Evolutionary conservation across 2,888 invertebrate species (phyloP).

Genomic region (Ornithoptera priamus): DNA sequence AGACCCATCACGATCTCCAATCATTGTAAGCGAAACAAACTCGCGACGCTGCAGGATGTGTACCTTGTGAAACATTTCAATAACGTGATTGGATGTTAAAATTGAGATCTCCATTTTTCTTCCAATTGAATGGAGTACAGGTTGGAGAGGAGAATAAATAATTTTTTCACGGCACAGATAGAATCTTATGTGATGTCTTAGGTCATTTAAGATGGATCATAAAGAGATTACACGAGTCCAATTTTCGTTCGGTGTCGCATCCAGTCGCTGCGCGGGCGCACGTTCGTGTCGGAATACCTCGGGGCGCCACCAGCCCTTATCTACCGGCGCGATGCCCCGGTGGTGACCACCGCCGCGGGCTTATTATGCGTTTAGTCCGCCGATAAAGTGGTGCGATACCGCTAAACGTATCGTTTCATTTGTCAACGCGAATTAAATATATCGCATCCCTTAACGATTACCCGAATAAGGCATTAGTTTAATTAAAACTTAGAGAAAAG

Average conservation of each 20-base stretch:
- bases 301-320: conserved; percentile 49
- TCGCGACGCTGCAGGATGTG: too few relatives aligned
- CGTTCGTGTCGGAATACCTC: conserved; percentile 35
- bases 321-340: conserved; percentile 38
- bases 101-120: too few relatives aligned
- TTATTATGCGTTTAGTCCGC: conserved; percentile 39
- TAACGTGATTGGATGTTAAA: too few relatives aligned
- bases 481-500: background rate
- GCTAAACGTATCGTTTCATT: conserved; percentile 31
- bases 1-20: too few relatives aligned
- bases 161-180: too few relatives aligned
- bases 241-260: conserved; percentile 25
- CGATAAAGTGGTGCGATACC: conserved; percentile 40
- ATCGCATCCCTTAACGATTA: background rate
- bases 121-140: too few relatives aligned
- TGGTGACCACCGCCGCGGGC: conserved; percentile 31
- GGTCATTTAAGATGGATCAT: too few relatives aligned
- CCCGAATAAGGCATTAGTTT: conserved; percentile 22
- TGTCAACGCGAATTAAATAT: conserved; percentile 22
- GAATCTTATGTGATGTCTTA: too few relatives aligned
- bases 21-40: too few relatives aligned
- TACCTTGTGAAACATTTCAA: too few relatives aligned
- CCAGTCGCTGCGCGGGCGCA: conserved; percentile 28
- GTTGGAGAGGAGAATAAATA: too few relatives aligned
- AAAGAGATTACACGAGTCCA: too few relatives aligned